Base-by-base conservation (phyloP, 1,140 invertebrate genomes). In the Drosophila funebris region DNA sequence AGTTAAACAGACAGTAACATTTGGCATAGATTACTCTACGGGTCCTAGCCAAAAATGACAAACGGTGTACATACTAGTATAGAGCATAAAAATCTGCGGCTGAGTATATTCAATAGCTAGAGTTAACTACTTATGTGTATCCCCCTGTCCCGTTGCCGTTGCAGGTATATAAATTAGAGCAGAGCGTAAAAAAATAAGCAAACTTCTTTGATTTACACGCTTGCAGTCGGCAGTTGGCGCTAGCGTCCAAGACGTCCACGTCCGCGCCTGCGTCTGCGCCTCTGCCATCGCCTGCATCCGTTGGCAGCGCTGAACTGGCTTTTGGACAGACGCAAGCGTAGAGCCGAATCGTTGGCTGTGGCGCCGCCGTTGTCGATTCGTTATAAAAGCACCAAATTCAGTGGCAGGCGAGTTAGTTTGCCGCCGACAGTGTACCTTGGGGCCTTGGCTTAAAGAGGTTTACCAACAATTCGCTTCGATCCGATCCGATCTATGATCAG, bases 311-410 rank as follows among this genome's bases (percentile, higher is more conserved):
- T 37, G 41, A 76, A 76, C 69, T 76, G 69, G 73, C 70, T 76
- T 54, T 46, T 50, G 52, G 16, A 36, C 50, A 43, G 44, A 53
- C 66, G 18, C 57, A 43, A 53, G 48, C 58, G 24, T 52, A 44
- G 29, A 43, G 64, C 56, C 22, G 60, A 52, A 37, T 24, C 56
- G 56, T 11, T 13, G 56, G 48, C 41, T 46, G 44, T 14, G 41
- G 6, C 33, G 54, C 53, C 41, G 44, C 16, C 37, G 56, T 63
- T 44, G 58, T 58, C 52, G 77, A 84, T 81, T 82, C 70, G 81
- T 75, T 85, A 85, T 85, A 85, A 85, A 85, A 85, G 71, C 78
- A 50, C 74, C 71, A 85, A 82, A 85, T 60, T 68, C 83, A 82
- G 48, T 62, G 66, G 70, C 78, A 72, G 78, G 73, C 70, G 70